Evolutionary conservation across 2,888 invertebrate species (phyloP), one percentile per base, ranked within the genome.

Genomic region (Limnephilus lunatus): DNA sequence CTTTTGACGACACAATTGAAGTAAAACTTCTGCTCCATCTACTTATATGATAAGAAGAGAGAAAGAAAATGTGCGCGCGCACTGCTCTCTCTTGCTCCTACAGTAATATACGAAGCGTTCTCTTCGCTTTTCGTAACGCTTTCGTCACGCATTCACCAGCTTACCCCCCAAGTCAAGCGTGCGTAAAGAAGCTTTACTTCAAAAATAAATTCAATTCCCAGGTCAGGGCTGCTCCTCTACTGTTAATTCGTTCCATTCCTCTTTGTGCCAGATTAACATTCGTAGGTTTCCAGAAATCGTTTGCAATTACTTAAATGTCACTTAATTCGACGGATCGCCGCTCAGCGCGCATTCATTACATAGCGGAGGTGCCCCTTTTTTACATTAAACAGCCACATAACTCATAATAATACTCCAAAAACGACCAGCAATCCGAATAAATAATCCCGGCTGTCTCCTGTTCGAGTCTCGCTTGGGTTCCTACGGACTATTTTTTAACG

Each of bases 401-500:
- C 68, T 92, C 92, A 92, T 92, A 90, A 86, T 90, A 85, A 90
- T 90, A 92, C 90, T 31, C 92, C 86, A 90, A 92, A 85, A 39
- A 81, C 90, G 68, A 87, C 85, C 31, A 86, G 80, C 85, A 68
- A 87, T n/a, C 25, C 25, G 68, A 48, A 92, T 92, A 92, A 90
- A 92, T 92, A 92, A 92, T 92, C 86, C 87, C 35, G 53, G 81
- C 81, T 90, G 92, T 90, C 92, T 87, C 92, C 68, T 44, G 81
- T 53, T 88, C 48, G 30, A 39, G 91, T 68, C 68, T 68, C 68
- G 68, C 68, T 68, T 68, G 85, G 91, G 83, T 91, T 91, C 89
- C 89, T 83, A 86, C 89, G 48, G 91, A 83, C 35, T 89, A 89
- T 83, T 83, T 31, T 83, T 83, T 83, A 32, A 68, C n/a, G 68